Conservation (phyloP, 2,113 vertebrate species). For the Rousettus leschenaultii region DNA sequence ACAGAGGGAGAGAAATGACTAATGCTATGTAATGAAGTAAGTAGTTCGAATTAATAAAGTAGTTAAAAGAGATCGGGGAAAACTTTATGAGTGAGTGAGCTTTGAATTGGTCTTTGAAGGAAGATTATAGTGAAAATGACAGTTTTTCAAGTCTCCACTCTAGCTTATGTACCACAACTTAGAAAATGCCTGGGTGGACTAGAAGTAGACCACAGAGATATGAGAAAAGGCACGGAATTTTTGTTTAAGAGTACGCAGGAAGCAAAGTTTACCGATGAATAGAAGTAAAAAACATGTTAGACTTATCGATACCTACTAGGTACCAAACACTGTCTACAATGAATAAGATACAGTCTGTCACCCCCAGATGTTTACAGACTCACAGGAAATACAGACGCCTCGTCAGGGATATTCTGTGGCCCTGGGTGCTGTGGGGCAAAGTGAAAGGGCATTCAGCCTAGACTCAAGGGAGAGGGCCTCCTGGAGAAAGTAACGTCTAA, state of each 20-base stretch:
- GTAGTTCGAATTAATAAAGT: not conserved
- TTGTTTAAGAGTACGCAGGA: not conserved
- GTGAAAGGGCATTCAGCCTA: not conserved
- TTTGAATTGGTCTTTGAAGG: constrained; percentile 1
- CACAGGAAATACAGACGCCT: not conserved
- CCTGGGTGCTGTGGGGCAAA: not conserved
- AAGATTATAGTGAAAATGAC: not conserved
- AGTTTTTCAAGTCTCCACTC: not conserved
- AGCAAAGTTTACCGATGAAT: not conserved
- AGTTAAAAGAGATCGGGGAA: not conserved
- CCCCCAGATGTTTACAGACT: not conserved
- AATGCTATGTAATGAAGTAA: not conserved
- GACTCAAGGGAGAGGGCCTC: not conserved
- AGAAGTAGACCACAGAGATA: not conserved
- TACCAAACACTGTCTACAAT: not conserved
- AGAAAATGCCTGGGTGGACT: not conserved
- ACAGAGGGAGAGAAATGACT: not conserved
- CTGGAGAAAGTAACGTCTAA: not conserved
- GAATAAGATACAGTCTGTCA: not conserved
- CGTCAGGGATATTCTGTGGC: not conserved
- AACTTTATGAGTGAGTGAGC: not conserved
- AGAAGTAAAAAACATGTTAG: not conserved
- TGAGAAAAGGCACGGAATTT: not conserved
- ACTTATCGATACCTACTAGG: not conserved
- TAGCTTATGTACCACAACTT: not conserved